Evolutionary conservation across 2,113 vertebrate species (phyloP), one percentile per base, ranked within the genome.

Genomic region (Callopanchax toddi): DNA sequence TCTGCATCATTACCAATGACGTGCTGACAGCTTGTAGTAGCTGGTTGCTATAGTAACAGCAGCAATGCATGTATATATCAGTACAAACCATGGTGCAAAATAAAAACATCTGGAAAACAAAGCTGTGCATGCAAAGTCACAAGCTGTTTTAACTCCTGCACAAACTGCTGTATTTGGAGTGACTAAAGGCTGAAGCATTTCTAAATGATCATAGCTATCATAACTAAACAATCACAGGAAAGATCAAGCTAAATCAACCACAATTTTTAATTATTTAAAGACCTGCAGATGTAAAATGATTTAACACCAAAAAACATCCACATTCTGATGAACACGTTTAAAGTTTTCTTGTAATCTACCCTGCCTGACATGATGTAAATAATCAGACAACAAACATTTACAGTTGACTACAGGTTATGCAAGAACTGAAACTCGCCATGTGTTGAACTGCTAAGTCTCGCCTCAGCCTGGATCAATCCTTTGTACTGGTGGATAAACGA

Each of bases 401-500:
- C 13, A 34, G 22, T 2, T 16, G 29, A 46, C 50, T 20, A 26
- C 34, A 23, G 25, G 42, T 57, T 48, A 21, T 3, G 29, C 34
- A 45, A 43, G 36, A 51, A 25, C 52, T 29, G n/a, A 60, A 60
- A 61, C 45, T 37, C 7, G 25, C 43, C 20, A 29, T 20, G 8
- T 62, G 53, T 45, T 51, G 4, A 25, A 50, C 50, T 12, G 50
- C 44, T 32, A n/a, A 40, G 66, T 77, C 16, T n/a, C 22, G 10
- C 18, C 36, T 55, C 8, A 34, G 32, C 59, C 65, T 32, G 6
- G 37, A 59, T 67, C 6, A 70, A 60, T 22, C 49, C 72, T 74
- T 65, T 71, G 44, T 48, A 72, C 48, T 17, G 46, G 18, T 26
- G 22, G 49, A 67, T 77, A 67, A 78, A 78, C 55, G 58, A 48